phyloP scores from a whole-genome alignment of 1,140 invertebrate species.

The Choristoneura fumiferana region DNA sequence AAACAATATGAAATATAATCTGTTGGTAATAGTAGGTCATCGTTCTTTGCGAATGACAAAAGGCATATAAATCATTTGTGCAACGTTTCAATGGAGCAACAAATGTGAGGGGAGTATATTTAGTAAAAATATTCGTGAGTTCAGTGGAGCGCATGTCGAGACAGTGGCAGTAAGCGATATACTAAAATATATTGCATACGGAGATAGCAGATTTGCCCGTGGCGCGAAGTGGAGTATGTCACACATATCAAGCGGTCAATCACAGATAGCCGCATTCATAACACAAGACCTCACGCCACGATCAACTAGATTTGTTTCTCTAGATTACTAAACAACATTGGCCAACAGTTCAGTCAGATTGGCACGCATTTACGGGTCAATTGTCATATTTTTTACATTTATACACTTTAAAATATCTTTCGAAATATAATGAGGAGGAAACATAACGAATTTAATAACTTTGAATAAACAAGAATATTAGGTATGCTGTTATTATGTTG shows the following conservation, averaged over 20 bases:
- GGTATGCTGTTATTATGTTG: no score
- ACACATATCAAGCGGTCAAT: conserved; percentile 43
- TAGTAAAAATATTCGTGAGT: conserved; percentile 52
- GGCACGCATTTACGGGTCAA: conserved; percentile 23
- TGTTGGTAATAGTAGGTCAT: conserved; percentile 35
- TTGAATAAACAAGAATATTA: no score
- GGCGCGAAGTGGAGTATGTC: conserved; percentile 57
- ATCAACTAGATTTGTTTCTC: conserved; percentile 8
- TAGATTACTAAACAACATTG: conserved; percentile 13
- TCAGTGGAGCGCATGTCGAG: conserved; percentile 32
- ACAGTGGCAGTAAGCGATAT: conserved; percentile 16
- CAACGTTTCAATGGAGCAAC: conserved; percentile 53
- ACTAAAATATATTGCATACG: background rate
- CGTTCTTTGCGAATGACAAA: conserved; percentile 46
- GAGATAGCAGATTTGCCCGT: conserved; percentile 17
- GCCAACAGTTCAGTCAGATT: conserved; percentile 42
- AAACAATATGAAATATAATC: conserved; percentile 33
- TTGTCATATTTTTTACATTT: conserved; percentile 6
- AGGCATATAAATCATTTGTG: conserved; percentile 59
- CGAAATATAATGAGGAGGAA: background rate
- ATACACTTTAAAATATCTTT: background rate
- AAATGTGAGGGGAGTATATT: conserved; percentile 45
- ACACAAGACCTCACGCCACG: conserved; percentile 10
- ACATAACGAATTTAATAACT: no score
- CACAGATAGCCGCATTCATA: background rate